A percentile compares a stretch with the other conserved stretches of the same genome.
phyloP scores from a whole-genome alignment of 2,888 invertebrate genomes.

The Cantharis rustica region DNA sequence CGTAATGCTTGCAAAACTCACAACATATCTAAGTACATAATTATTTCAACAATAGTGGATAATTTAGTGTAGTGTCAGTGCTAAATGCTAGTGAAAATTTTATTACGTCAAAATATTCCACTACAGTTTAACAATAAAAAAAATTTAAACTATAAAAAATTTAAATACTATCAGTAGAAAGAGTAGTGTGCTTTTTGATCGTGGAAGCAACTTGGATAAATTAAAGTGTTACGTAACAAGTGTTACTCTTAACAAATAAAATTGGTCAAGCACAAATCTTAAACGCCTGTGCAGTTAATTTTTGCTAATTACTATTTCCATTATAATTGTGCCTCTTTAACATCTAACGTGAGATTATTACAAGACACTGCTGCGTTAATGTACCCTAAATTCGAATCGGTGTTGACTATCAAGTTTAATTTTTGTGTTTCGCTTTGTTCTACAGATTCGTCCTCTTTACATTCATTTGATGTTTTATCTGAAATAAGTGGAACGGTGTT shows the following conservation, averaged over 20 bases:
- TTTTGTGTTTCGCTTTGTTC: constrained; percentile 6
- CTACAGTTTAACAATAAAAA: not conserved
- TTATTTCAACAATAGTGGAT: not conserved
- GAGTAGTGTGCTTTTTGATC: not conserved
- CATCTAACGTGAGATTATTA: constrained; percentile 10
- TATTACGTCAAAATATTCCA: not conserved
- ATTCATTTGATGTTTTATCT: not conserved
- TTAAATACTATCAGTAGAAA: constrained; percentile 5
- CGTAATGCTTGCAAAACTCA: constrained; percentile 10
- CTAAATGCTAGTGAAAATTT: not conserved
- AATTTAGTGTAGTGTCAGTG: constrained; percentile 10
- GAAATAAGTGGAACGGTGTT: constrained; percentile 17
- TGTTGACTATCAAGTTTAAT: not conserved
- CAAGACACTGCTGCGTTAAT: constrained; percentile 3
- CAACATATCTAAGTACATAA: constrained; percentile 14
- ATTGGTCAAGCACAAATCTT: too few relatives aligned
- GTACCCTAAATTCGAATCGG: not conserved
- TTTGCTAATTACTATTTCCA: constrained; percentile 17
- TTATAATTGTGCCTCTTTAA: constrained; percentile 25
- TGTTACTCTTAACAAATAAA: constrained; percentile 8
- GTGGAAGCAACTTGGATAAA: constrained; percentile 32
- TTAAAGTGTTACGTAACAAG: too few relatives aligned
- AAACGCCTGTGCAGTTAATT: too few relatives aligned
- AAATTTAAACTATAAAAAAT: too few relatives aligned
- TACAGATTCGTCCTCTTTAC: constrained; percentile 1